Evolutionary conservation across 2,888 invertebrate genomes (phyloP).

Genomic region (Apotomis betuletana): DNA sequence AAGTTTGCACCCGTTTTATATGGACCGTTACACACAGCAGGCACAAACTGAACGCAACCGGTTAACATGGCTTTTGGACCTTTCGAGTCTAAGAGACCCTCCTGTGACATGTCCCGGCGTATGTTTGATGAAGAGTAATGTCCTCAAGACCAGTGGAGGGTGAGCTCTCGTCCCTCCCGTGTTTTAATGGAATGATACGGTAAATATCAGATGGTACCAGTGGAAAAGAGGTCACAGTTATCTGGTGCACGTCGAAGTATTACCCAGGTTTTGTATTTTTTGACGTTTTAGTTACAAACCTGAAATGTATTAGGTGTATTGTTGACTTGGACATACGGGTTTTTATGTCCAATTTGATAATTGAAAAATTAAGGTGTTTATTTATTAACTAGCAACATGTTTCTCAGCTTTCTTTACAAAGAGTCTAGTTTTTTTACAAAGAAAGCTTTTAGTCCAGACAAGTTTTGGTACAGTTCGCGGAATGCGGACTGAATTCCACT

Average conservation of each 20-base stretch:
- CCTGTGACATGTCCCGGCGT: conserved; percentile 11
- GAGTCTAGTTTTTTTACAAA: too few species aligned
- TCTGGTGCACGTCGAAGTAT: conserved; percentile 9
- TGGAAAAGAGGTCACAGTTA: not conserved
- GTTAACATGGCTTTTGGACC: not conserved
- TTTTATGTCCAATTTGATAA: too few species aligned
- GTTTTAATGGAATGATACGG: not conserved
- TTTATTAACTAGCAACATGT: too few species aligned
- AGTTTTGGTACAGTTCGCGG: not conserved
- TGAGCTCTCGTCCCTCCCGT: not conserved
- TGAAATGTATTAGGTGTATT: not conserved
- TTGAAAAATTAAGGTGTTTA: too few species aligned
- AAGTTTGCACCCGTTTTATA: not conserved
- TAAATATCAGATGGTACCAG: not conserved
- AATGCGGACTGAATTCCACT: conserved; percentile 4
- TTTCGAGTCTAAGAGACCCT: not conserved
- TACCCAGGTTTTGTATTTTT: conserved; percentile 14
- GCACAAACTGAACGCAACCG: not conserved
- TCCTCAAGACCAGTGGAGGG: not conserved
- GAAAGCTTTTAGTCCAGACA: too few species aligned
- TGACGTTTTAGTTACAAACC: not conserved
- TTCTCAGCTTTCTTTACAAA: too few species aligned
- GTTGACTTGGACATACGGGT: not conserved
- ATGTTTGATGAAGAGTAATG: conserved; percentile 29
- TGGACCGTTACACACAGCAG: not conserved